Evolutionary conservation across 2,113 vertebrate genomes (phyloP), one percentile per base, ranked within the genome.

Genomic region (Hippopotamus amphibius): DNA sequence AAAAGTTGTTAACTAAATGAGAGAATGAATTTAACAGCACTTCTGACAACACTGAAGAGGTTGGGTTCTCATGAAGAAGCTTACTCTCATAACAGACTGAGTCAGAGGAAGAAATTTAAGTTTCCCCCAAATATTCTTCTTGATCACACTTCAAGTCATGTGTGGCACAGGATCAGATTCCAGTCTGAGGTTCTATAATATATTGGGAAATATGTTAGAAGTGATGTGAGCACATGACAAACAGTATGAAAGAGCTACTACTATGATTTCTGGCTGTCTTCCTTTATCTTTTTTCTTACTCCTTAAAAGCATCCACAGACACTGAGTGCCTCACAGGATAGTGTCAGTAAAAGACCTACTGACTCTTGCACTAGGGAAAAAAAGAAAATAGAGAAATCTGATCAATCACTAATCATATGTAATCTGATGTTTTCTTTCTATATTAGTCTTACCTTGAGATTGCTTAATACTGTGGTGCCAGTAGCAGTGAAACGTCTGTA

Each of bases 31-130:
- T 90, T 69, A 95, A 55, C 16, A 37, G 46, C 19, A 77, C 43
- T 85, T 76, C 33, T 59, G 65, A 66, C 14, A 86, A 96, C 30
- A 74, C 4, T 88, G 12, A 84, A 83, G 41, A 87, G 19, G 33
- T 6, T 83, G 53, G 55, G 16, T 69, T 93, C 37, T 85, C 28
- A 71, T 77, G 28, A 86, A 69, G 26, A n/a, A 57, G 43, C 19
- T 93, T 90, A 95, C 43, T 93, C 37, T 74, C 91, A 12, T 2
- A 41, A 94, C 24, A 96, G 55, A 80, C 0, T 71, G 26, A 81
- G 41, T 93, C 65, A 92, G 30, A 92, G 22, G 48, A 95, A 90
- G 53, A 95, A 71, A 86, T 61, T 43, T 59, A 95, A 55, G 43
- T 59, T 90, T 84, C 46, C 63, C 57, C 22, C 24, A 93, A 88